Base-by-base conservation (phyloP, 2,888 invertebrate genomes). In the Leptogaster cylindrica region DNA sequence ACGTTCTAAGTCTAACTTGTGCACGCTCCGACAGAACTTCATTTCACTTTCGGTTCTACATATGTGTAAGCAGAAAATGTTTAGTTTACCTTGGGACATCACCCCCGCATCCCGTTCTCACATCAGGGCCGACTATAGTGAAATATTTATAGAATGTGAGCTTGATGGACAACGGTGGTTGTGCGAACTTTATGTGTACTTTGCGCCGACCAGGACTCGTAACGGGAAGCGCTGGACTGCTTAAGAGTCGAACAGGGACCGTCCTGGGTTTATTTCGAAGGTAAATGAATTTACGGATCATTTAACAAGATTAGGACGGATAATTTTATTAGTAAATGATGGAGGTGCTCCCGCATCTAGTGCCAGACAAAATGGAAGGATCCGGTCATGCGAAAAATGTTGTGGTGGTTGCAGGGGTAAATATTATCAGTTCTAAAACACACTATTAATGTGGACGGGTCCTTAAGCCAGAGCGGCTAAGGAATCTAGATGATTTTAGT, bases 211-310 rank as follows among this genome's bases (percentile, higher is more conserved):
- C 33, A 39, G 28, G 16, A 10, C 8, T 23, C 39, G 27, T 16
- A 14, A 7, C 14, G 16, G 25, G 31, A 14, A 6, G 7, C 27
- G 14, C 27, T 27, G 55, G 41, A 41, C 25, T 23, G 41, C 39
- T 41, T 41, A 23, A 39, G 14, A 25, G 27, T 27, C 58, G 31
- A 23, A 7, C n/a, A 12, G 41, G 28, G 44, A 28, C 61, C 16
- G 20, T 27, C 16, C 23, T 10, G 16, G 41, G 14, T 61, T 61
- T 46, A 5, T 20, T 46, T 33, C 23, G 41, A 46, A 36, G 50
- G 65, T 65, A 65, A 65, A 65, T 65, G 50, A 65, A 65, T 65
- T 50, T 51, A 51, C 50, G 39, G 65, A 51, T 65, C 65, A 65
- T 65, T 65, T 65, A 65, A 65, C 50, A 65, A 31, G 50, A 65